Evolutionary conservation across 2,113 vertebrate genomes (phyloP), one percentile per base, ranked within the genome.

Genomic region (Chaetops frenatus): DNA sequence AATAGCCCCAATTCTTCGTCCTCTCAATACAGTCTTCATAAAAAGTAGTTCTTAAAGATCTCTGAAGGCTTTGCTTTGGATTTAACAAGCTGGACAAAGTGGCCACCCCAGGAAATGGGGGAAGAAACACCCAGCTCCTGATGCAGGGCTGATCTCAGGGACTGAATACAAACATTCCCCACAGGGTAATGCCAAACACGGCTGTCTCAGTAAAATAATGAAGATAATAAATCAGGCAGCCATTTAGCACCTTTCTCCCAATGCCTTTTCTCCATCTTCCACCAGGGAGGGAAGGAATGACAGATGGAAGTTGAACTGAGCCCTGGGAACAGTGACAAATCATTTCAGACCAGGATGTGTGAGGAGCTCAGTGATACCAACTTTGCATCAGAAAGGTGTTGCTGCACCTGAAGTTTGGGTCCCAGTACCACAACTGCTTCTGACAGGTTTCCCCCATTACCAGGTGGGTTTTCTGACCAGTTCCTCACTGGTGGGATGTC

Each of bases 11-110:
- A 17, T 36, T 71, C 51, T 85, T n/a, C 44, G n/a, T 17, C 72
- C 33, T 88, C 83, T 76, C 77, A 94, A 85, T 62, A 71, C 1
- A 2, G 24, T 4, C 51, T 87, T 77, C 64, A 64, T 71, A n/a
- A 70, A 70, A 91, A 48, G 42, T 19, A 33, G 6, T 19, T 86
- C 33, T 33, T 60, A 64, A 65, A 91, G 48, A 25, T 33, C 65
- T 83, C 54, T 27, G 36, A 83, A 89, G 91, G 74, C 78, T 94
- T 72, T 56, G 56, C 70, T 84, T 64, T 58, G 72, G 64, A 40
- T 51, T 86, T 67, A 74, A 71, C 73, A 12, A 81, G 33, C 42
- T 61, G 42, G 73, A 45, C 42, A 23, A 60, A 81, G 62, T 1
- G 5, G 38, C 28, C 40, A 51, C 15, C 16, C 57, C 76, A 72